phyloP scores from a whole-genome alignment of 2,113 vertebrate genomes.

The Xiphorhynchus elegans region DNA sequence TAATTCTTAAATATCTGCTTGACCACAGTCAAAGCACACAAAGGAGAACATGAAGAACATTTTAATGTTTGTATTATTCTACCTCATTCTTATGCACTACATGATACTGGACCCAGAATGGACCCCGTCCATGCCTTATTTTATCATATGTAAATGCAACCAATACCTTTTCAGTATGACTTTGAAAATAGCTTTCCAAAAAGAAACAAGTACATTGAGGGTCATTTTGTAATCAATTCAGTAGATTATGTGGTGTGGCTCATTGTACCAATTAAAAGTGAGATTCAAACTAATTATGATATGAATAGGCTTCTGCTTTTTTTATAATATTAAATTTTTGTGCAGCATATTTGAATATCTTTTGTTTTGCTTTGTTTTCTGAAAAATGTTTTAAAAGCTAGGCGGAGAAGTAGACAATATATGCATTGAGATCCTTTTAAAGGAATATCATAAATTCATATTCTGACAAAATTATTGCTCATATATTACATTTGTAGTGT shows the following conservation, averaged over 20 bases:
- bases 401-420: background rate
- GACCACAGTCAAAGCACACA: background rate
- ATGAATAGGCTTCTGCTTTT: background rate
- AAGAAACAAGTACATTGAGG: background rate
- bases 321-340: background rate
- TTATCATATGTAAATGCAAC: conserved; percentile 18
- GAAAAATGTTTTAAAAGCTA: background rate
- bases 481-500: background rate
- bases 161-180: background rate
- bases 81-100: background rate
- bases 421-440: background rate
- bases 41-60: background rate
- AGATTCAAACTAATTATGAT: background rate
- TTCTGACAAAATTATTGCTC: background rate
- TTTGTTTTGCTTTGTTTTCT: background rate
- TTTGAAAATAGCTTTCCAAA: conserved; percentile 3
- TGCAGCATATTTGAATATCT: background rate
- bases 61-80: background rate
- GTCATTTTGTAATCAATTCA: background rate
- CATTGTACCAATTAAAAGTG: background rate
- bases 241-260: background rate
- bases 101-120: background rate
- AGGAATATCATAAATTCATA: background rate
- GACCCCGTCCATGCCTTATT: background rate
- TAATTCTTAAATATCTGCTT: background rate